Evolutionary conservation across 1,140 invertebrate species (phyloP).

Genomic region (Oedothorax gibbosus): DNA sequence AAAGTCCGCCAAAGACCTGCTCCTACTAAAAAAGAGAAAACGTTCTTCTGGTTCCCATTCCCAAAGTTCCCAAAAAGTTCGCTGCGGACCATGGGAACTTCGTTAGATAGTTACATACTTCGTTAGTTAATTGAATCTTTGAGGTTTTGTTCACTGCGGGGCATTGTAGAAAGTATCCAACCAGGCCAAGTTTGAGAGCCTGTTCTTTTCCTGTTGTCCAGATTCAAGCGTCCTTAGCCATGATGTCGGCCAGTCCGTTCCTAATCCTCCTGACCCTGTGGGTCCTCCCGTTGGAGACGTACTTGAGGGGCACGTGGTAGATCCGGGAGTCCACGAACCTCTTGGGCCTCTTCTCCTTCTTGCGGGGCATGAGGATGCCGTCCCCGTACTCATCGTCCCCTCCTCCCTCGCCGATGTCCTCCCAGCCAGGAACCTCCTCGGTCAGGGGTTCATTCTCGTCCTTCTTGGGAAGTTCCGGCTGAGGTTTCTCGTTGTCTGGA

Average conservation of each 20-base stretch:
- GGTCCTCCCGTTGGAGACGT: slow-evolving; percentile 7
- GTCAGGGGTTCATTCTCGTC: not conserved
- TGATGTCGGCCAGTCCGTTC: not conserved
- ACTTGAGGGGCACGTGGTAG: slow-evolving; percentile 11
- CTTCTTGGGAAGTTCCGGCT: not conserved
- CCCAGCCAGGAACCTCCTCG: slow-evolving; percentile 1
- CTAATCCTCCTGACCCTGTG: not conserved
- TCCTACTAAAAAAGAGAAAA: too few relatives aligned
- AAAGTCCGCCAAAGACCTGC: too few relatives aligned
- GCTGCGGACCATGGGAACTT: too few relatives aligned
- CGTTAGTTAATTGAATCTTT: too few relatives aligned
- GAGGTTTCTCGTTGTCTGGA: not conserved
- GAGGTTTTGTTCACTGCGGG: too few relatives aligned
- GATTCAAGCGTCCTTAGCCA: not conserved
- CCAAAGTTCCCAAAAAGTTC: too few relatives aligned
- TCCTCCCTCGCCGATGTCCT: slow-evolving; percentile 27
- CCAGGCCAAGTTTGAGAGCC: too few relatives aligned
- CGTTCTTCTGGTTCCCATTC: too few relatives aligned
- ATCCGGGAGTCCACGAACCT: slow-evolving; percentile 29
- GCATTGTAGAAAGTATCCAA: too few relatives aligned
- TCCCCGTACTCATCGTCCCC: not conserved
- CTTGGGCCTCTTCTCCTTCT: not conserved
- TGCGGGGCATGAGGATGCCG: slow-evolving; percentile 11
- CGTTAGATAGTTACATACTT: too few relatives aligned
- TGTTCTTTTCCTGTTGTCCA: not conserved